Conservation (phyloP, 2,113 vertebrate species). For the Neodontobutis hainanensis region DNA sequence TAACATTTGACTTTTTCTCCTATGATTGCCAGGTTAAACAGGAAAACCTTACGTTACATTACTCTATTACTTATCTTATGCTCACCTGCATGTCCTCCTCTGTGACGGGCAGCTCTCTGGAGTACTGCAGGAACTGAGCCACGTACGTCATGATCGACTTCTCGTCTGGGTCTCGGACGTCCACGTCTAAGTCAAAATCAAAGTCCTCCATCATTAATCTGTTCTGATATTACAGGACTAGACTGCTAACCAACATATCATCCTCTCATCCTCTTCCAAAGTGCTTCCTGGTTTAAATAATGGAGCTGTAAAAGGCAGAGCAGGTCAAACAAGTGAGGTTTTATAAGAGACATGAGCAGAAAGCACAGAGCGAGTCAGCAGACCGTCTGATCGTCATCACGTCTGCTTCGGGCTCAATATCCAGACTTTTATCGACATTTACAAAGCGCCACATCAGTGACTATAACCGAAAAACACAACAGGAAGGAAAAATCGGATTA, state of each 20-base stretch:
- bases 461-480: background rate
- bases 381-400: constrained; percentile 40
- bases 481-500: background rate
- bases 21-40: too few relatives aligned
- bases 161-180: constrained; percentile 89
- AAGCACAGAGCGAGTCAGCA: constrained; percentile 64
- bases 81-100: constrained; percentile 82
- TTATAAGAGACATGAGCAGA: constrained; percentile 37
- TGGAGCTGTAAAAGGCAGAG: constrained; percentile 19
- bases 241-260: background rate
- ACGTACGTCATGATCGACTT: constrained; percentile 99
- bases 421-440: background rate
- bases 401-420: constrained; percentile 42
- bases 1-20: too few relatives aligned
- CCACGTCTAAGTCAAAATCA: constrained; percentile 85
- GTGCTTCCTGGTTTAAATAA: too few relatives aligned
- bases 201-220: constrained; percentile 48
- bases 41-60: background rate
- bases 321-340: constrained; percentile 24
- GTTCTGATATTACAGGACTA: background rate
- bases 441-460: background rate
- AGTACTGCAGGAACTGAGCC: constrained; percentile 94
- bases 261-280: too few relatives aligned
- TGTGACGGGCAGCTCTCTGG: constrained; percentile 74
- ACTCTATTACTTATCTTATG: background rate